Conservation (phyloP, 2,797 vertebrate species). For the Remorina albescens region DNA sequence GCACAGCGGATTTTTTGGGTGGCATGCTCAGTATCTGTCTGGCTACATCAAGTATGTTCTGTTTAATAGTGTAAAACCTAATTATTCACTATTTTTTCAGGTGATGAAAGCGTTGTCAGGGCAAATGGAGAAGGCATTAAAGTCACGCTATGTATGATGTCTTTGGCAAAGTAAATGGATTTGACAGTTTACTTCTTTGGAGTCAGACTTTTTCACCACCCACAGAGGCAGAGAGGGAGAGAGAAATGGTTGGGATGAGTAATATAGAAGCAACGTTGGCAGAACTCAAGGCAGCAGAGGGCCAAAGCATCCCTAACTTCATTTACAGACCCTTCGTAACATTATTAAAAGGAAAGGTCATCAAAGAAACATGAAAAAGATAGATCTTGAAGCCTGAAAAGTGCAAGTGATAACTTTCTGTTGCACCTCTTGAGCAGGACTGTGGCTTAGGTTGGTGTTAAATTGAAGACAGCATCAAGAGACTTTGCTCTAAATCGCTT, state of each 20-base stretch:
- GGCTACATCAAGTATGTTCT: slow-evolving; percentile 48
- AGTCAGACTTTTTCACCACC: slow-evolving; percentile 54
- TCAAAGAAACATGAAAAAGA: slow-evolving; percentile 57
- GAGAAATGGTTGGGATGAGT: slow-evolving; percentile 48
- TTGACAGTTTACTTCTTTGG: slow-evolving; percentile 68
- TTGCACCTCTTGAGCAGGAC: slow-evolving; percentile 25
- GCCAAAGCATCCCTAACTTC: slow-evolving; percentile 78
- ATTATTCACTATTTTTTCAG: slow-evolving; percentile 63
- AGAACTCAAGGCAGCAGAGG: slow-evolving; percentile 18
- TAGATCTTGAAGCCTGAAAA: slow-evolving; percentile 12
- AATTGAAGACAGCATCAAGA: slow-evolving; percentile 35
- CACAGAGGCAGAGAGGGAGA: slow-evolving; percentile 34
- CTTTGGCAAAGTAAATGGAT: slow-evolving; percentile 69
- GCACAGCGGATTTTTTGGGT: slow-evolving; percentile 32
- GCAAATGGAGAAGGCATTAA: slow-evolving; percentile 66
- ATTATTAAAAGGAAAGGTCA: slow-evolving; percentile 71
- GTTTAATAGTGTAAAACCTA: slow-evolving; percentile 50
- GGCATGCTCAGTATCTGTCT: slow-evolving; percentile 54
- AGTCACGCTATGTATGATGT: slow-evolving; percentile 60
- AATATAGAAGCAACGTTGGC: slow-evolving; percentile 70
- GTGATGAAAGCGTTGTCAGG: slow-evolving; percentile 67
- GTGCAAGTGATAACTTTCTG: slow-evolving; percentile 12
- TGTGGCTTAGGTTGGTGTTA: slow-evolving; percentile 36
- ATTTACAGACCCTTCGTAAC: slow-evolving; percentile 81
- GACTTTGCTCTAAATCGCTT: background rate